Base-by-base conservation (phyloP, 1,140 invertebrate species). In the Goniozus legneri region DNA sequence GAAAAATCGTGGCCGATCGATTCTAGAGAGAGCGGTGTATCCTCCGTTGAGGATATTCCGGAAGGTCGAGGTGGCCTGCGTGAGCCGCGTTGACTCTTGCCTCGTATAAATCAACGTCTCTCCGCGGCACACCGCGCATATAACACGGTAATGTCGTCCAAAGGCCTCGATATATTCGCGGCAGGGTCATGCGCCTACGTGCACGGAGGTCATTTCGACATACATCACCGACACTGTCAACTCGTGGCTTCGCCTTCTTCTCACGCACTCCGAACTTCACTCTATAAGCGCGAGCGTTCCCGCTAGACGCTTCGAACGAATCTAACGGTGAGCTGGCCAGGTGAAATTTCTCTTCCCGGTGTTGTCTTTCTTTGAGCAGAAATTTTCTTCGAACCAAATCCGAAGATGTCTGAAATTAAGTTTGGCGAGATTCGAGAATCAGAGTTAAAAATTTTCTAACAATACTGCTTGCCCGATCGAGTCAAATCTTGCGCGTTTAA, bases 91-190 rank as follows among this genome's bases (percentile, higher is more conserved):
- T 54, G 55, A 21, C 46, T 42, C 36, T 50, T 21, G 42, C 30
- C 27, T 42, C 31, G 31, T 65, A 64, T 65, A 64, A 65, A 65
- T 65, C 62, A 65, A 64, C 48, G 62, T 65, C 63, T 49, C 50
- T 64, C 46, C 47, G 36, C 38, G 53, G 51, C 52, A 52, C 43
- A 46, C 33, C 32, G 44, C 47, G 43, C 54, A 52, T 62, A 62
- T 64, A 64, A 51, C 50, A 56, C 38, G 32, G 40, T 41, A 52
- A 57, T 47, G 47, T 51, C 49, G 51, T 51, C 50, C 52, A 55
- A 58, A 54, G 46, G 30, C 45, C 53, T 47, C 53, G 49, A 58
- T 58, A 59, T 52, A 63, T 54, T 53, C 44, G 41, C 41, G 35
- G 32, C 42, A 50, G 47, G 51, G 51, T 61, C 47, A 38, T 16